phyloP scores from a whole-genome alignment of 2,797 vertebrate genomes.

The Sebastiscus albofasciatus region DNA sequence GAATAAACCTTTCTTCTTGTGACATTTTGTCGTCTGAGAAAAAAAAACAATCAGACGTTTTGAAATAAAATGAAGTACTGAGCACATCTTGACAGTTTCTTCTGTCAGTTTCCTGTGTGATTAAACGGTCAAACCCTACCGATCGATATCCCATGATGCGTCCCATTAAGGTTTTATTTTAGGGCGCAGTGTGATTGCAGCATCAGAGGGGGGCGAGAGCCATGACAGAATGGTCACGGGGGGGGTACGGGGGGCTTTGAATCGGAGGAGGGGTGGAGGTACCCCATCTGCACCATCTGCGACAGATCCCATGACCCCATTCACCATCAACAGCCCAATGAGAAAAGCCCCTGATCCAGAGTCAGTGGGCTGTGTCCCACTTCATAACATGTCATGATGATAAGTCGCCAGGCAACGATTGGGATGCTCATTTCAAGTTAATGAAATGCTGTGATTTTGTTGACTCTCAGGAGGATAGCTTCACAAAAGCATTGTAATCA shows the following conservation, averaged over 20 bases:
- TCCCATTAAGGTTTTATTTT: slow-evolving; percentile 50
- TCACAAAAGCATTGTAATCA: slow-evolving; percentile 34
- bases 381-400: slow-evolving; percentile 55
- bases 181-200: slow-evolving; percentile 28
- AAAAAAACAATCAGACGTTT: slow-evolving; percentile 19
- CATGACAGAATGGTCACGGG: slow-evolving; percentile 19
- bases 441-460: slow-evolving; percentile 45
- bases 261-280: slow-evolving; percentile 33
- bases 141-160: slow-evolving; percentile 46
- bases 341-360: slow-evolving; percentile 35
- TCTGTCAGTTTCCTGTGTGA: slow-evolving; percentile 25
- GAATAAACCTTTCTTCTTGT: slow-evolving; percentile 5
- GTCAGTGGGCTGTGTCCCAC: slow-evolving; percentile 63
- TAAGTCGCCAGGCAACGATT: slow-evolving; percentile 59
- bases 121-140: slow-evolving; percentile 27
- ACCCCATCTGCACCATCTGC: slow-evolving; percentile 76
- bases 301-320: slow-evolving; percentile 78
- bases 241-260: slow-evolving; percentile 9
- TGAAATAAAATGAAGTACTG: not conserved
- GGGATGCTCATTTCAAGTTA: slow-evolving; percentile 60
- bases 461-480: slow-evolving; percentile 34
- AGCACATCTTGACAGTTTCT: slow-evolving; percentile 28
- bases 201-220: slow-evolving; percentile 1
- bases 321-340: slow-evolving; percentile 48
- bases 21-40: slow-evolving; percentile 1